Evolutionary conservation across 1,140 invertebrate species (phyloP).

Genomic region (Solen grandis): DNA sequence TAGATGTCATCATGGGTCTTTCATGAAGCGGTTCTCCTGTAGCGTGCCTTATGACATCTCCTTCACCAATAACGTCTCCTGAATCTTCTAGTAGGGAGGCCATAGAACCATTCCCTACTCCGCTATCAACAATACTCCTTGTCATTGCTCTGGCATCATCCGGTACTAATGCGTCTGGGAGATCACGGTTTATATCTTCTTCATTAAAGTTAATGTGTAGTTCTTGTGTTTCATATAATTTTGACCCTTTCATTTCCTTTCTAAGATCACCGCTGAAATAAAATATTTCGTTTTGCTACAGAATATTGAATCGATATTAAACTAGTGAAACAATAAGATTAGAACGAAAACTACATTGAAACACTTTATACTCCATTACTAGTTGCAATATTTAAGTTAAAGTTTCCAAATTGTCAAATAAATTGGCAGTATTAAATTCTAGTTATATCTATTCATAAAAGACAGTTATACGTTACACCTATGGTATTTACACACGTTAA

Average conservation of each 20-base stretch:
- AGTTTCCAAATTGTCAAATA: too few relatives aligned
- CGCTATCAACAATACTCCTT: conserved; percentile 44
- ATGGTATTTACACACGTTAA: too few relatives aligned
- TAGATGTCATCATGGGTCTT: conserved; percentile 44
- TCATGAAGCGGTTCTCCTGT: not conserved
- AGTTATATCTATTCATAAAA: too few relatives aligned
- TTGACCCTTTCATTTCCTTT: not conserved
- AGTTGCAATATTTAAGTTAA: too few relatives aligned
- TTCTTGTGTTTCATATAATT: conserved; percentile 30
- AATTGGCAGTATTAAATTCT: too few relatives aligned
- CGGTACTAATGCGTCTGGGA: not conserved
- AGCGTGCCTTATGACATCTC: not conserved
- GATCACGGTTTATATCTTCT: not conserved
- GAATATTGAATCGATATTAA: too few relatives aligned
- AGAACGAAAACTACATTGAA: too few relatives aligned
- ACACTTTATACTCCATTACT: too few relatives aligned
- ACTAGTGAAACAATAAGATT: too few relatives aligned
- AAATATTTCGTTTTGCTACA: too few relatives aligned
- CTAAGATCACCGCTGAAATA: not conserved
- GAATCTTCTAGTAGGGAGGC: not conserved
- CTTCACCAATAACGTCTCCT: not conserved
- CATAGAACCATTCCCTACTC: conserved; percentile 4
- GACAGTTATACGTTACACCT: too few relatives aligned
- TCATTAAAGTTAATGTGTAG: conserved; percentile 7
- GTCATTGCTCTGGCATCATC: not conserved